A percentile compares a stretch with the other conserved stretches of the same genome.
These are phyloP conservation scores for Macrosteles quadrilineatus DNA, from an alignment of 1,140 invertebrate genomes.

Conservation along the genomic window DNA sequence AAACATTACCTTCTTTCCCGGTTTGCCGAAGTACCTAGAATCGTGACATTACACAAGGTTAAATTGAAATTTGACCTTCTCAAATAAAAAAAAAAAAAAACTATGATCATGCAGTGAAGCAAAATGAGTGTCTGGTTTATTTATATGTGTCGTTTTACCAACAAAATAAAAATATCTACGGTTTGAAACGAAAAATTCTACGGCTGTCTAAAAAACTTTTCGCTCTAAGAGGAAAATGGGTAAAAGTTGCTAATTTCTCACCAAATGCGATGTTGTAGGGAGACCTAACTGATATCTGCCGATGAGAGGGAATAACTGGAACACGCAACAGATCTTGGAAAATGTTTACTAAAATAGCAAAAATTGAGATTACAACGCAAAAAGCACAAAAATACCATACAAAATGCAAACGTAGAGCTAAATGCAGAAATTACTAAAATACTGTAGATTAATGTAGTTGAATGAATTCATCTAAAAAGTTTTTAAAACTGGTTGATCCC, in stretches of 20 bases:
- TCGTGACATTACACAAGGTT: background rate
- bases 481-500: too few relatives aligned
- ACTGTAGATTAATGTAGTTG: too few relatives aligned
- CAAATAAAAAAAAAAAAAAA: background rate
- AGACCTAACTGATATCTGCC: constrained; percentile 10
- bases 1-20: background rate
- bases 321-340: constrained; percentile 1
- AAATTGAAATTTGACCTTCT: too few relatives aligned
- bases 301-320: constrained; percentile 10
- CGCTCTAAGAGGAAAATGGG: background rate
- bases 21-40: background rate
- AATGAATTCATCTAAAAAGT: too few relatives aligned
- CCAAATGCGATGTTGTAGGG: constrained; percentile 5
- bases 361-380: too few relatives aligned
- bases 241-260: background rate
- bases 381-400: too few relatives aligned
- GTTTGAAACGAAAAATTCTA: background rate
- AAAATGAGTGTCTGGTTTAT: background rate
- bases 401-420: too few relatives aligned
- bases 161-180: background rate
- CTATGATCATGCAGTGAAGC: constrained; percentile 4
- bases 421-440: too few relatives aligned
- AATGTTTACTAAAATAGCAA: too few relatives aligned
- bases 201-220: background rate
- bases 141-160: background rate